Evolutionary conservation across 2,113 vertebrate genomes (phyloP).

Genomic region (Tylochromis polylepis): DNA sequence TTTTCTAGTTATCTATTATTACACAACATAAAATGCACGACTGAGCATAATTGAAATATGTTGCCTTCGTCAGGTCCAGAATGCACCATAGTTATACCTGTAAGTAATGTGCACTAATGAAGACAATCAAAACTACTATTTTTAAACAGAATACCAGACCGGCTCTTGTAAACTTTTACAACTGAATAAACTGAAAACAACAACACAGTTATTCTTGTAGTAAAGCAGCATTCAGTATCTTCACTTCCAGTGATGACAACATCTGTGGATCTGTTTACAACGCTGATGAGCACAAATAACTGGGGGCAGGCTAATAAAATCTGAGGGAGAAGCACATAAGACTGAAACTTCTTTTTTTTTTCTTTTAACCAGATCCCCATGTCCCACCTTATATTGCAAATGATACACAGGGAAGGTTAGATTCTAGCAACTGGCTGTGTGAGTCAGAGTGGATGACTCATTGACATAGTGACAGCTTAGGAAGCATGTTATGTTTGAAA

Average conservation of each 20-base stretch:
- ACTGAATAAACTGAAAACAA: neutral
- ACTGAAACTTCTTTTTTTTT: neutral
- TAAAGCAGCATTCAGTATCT: neutral
- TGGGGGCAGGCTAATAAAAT: neutral
- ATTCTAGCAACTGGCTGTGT: neutral
- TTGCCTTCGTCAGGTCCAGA: neutral
- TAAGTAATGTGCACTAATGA: neutral
- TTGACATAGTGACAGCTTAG: constrained; percentile 43
- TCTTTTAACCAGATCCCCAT: neutral
- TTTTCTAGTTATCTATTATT: neutral
- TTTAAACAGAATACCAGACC: neutral
- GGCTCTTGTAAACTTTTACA: neutral
- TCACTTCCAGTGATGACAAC: neutral
- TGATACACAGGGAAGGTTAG: neutral
- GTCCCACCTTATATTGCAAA: neutral
- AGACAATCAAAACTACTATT: neutral
- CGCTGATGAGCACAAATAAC: neutral
- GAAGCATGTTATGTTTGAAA: constrained; percentile 34
- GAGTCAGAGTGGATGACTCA: constrained; percentile 37
- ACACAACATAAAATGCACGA: neutral
- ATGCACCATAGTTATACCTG: neutral
- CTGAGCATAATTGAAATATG: neutral
- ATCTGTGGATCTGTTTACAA: neutral
- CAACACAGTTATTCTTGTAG: neutral
- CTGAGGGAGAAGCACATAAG: neutral